A percentile compares a stretch with the other conserved stretches of the same genome.
phyloP scores from a whole-genome alignment of 1,140 invertebrate species.

The Drosophila nebulosa region DNA sequence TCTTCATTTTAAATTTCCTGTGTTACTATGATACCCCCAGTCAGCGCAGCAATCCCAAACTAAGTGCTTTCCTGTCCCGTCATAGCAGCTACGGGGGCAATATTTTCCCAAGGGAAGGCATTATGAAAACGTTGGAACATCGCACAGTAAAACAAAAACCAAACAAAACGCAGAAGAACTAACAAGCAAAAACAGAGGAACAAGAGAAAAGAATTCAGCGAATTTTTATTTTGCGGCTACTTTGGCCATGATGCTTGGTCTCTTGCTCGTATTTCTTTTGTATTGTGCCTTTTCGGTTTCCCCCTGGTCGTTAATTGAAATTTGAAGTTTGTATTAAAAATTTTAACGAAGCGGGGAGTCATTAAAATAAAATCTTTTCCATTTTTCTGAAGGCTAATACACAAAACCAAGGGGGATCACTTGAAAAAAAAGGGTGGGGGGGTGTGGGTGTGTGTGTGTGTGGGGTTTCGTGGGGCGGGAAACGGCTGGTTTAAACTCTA shows the following conservation, averaged over 20 bases:
- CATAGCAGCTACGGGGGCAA: constrained; percentile 8
- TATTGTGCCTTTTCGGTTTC: constrained; percentile 20
- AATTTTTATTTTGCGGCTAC: constrained; percentile 13
- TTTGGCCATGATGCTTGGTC: constrained; percentile 1
- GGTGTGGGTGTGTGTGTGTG: neutral
- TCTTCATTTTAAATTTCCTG: neutral
- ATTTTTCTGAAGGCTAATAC: constrained; percentile 35
- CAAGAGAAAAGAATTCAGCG: neutral
- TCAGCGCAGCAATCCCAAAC: neutral
- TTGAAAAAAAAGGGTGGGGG: neutral
- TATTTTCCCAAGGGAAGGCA: constrained; percentile 34
- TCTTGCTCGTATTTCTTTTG: constrained; percentile 1
- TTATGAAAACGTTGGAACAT: constrained; percentile 48
- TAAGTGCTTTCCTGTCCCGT: constrained; percentile 3
- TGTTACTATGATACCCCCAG: neutral
- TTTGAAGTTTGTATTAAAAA: constrained; percentile 78
- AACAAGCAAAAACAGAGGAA: neutral
- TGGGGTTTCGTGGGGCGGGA: constrained; percentile 25
- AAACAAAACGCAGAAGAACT: neutral
- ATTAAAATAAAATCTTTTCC: constrained; percentile 69
- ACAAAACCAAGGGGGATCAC: neutral
- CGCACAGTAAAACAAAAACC: neutral
- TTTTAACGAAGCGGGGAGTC: constrained; percentile 64
- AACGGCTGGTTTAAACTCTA: neutral
- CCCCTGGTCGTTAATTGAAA: constrained; percentile 68